These are phyloP conservation scores for Sarcophaga carnaria DNA, from an alignment of 2,888 invertebrate species.

Conservation along the genomic window DNA sequence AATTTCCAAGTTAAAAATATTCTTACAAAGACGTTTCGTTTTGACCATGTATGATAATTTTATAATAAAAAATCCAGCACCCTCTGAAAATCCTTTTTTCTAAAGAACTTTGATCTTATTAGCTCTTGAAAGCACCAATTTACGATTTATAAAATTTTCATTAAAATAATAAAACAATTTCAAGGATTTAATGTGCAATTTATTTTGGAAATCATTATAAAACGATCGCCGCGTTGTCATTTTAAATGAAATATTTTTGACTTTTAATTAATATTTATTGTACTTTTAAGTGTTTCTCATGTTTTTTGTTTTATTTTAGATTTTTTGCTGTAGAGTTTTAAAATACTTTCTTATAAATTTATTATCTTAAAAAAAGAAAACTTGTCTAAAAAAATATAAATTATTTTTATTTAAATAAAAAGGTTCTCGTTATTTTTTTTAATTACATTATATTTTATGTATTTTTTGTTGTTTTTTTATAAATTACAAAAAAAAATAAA, in stretches of 20 bases:
- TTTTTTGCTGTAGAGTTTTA: conserved; percentile 39
- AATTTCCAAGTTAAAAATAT: neutral
- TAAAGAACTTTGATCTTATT: neutral
- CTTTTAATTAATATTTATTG: neutral
- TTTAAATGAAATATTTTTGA: neutral
- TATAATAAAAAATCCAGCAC: neutral
- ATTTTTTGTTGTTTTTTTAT: conserved; percentile 54
- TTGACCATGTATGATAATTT: neutral
- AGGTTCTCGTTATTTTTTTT: conserved; percentile 54
- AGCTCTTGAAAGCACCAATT: neutral
- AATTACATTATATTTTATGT: conserved; percentile 67
- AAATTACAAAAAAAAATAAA: conserved; percentile 71
- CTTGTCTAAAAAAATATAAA: conserved; percentile 28
- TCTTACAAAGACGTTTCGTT: neutral
- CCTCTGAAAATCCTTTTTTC: neutral
- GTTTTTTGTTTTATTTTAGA: conserved; percentile 34
- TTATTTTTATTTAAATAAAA: conserved; percentile 57
- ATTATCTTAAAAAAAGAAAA: conserved; percentile 7
- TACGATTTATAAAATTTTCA: neutral
- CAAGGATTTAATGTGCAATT: neutral
- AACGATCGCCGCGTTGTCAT: neutral
- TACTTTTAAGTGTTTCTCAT: conserved; percentile 42
- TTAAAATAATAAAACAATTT: neutral
- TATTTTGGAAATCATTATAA: neutral
- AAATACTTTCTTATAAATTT: conserved; percentile 16